Evolutionary conservation across 2,888 invertebrate species (phyloP).

Genomic region (Gordius sp.): DNA sequence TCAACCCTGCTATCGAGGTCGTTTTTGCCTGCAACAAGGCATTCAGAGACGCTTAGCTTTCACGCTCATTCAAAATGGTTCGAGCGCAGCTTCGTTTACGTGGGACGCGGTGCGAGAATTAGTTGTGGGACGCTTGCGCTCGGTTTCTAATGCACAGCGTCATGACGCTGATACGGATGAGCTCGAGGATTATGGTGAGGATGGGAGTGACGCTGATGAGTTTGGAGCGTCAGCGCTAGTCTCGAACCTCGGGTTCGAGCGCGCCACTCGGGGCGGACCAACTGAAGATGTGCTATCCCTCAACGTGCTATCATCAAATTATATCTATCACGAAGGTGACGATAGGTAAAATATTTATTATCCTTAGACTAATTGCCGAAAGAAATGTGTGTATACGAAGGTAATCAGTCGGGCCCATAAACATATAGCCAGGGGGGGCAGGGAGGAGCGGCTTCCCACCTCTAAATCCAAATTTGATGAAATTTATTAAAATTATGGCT

Average conservation of each 20-base stretch:
- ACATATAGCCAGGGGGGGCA: too few species aligned
- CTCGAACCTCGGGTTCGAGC: too few species aligned
- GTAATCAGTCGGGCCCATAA: too few species aligned
- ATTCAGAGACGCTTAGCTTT: neutral
- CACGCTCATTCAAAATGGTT: constrained; percentile 1
- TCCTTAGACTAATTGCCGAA: too few species aligned
- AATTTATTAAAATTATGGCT: too few species aligned
- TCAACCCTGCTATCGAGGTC: neutral
- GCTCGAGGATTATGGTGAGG: neutral
- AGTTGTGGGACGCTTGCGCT: neutral
- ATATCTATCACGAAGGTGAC: constrained; percentile 28
- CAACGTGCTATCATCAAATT: constrained; percentile 13
- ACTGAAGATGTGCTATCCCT: constrained; percentile 14
- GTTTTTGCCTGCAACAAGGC: constrained; percentile 11
- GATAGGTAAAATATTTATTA: neutral
- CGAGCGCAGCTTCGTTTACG: neutral
- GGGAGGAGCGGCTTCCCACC: too few species aligned
- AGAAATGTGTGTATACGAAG: too few species aligned
- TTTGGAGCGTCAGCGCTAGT: too few species aligned
- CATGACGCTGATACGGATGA: neutral
- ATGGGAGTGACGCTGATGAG: neutral
- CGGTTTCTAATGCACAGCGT: neutral
- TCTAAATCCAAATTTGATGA: too few species aligned
- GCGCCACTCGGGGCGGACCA: neutral
- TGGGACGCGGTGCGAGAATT: constrained; percentile 9